Conservation (phyloP, 2,888 invertebrate species). For the Conomelus anceps region DNA sequence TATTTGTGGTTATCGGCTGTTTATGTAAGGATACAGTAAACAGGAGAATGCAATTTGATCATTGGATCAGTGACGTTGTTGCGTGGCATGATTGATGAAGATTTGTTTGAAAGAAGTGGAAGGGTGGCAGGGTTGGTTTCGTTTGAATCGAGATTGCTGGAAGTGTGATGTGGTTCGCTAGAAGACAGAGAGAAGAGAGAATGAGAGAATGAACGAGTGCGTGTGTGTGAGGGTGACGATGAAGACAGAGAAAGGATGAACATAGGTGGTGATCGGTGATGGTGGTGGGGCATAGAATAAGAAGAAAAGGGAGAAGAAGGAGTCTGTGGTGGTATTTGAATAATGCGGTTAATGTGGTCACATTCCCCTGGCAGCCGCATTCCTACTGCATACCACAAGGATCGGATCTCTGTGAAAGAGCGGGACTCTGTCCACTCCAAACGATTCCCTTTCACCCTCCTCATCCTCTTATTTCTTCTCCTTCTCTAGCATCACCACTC, state of each 20-base stretch:
- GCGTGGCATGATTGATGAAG: not conserved
- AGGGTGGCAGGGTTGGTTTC: not conserved
- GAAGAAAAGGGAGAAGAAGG: not conserved
- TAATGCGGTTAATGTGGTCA: constrained; percentile 12
- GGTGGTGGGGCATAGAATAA: not conserved
- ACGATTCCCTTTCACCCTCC: not conserved
- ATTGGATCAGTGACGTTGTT: too few relatives aligned
- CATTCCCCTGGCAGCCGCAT: constrained; percentile 6
- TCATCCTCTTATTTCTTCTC: not conserved
- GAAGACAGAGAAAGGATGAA: not conserved
- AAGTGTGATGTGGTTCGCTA: not conserved
- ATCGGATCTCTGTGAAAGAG: not conserved
- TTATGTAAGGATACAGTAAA: not conserved
- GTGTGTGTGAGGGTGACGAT: not conserved
- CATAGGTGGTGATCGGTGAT: not conserved
- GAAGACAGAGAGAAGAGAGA: not conserved
- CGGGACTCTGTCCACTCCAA: not conserved
- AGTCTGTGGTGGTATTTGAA: not conserved
- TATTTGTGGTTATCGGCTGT: too few relatives aligned
- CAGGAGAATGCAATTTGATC: not conserved
- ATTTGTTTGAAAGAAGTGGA: not conserved
- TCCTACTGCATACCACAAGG: constrained; percentile 4
- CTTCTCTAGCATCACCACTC: not conserved
- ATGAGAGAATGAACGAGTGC: not conserved
- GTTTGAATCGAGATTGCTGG: not conserved